These are phyloP conservation scores for Oryzias dopingdopingensis DNA, from an alignment of 2,797 vertebrate genomes.

Conservation along the genomic window DNA sequence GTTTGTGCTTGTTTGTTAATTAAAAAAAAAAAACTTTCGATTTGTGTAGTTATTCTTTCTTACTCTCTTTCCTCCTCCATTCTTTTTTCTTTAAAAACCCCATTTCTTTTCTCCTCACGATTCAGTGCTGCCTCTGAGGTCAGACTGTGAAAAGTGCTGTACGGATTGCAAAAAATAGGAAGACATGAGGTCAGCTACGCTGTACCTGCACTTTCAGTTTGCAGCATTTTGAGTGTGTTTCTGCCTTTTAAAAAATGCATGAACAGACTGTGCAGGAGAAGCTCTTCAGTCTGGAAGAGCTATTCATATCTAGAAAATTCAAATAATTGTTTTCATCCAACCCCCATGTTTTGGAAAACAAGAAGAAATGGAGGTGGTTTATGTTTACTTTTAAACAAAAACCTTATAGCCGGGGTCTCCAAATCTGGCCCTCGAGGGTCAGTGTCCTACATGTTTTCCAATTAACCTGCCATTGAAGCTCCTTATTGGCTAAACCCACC, in stretches of 20 bases:
- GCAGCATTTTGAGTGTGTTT: constrained; percentile 59
- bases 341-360: constrained; percentile 26
- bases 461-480: too few relatives aligned
- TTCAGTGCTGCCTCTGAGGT: constrained; percentile 7
- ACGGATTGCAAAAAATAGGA: constrained; percentile 26
- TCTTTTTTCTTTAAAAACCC: constrained; percentile 2
- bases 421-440: too few relatives aligned
- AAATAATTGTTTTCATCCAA: constrained; percentile 18
- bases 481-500: too few relatives aligned
- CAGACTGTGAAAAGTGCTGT: constrained; percentile 16
- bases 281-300: constrained; percentile 34
- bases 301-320: constrained; percentile 49
- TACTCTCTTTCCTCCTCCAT: background rate
- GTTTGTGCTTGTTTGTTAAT: too few relatives aligned
- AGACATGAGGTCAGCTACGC: constrained; percentile 43
- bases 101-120: constrained; percentile 11
- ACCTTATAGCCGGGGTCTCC: too few relatives aligned
- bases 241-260: constrained; percentile 61
- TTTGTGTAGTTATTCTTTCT: background rate
- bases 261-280: constrained; percentile 37
- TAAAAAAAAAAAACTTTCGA: too few relatives aligned
- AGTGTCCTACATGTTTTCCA: too few relatives aligned
- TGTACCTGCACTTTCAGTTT: constrained; percentile 43
- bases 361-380: constrained; percentile 2
- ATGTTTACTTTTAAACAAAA: too few relatives aligned